Conservation (phyloP, 2,797 vertebrate genomes). For the Stomatorhinus walkeri region DNA sequence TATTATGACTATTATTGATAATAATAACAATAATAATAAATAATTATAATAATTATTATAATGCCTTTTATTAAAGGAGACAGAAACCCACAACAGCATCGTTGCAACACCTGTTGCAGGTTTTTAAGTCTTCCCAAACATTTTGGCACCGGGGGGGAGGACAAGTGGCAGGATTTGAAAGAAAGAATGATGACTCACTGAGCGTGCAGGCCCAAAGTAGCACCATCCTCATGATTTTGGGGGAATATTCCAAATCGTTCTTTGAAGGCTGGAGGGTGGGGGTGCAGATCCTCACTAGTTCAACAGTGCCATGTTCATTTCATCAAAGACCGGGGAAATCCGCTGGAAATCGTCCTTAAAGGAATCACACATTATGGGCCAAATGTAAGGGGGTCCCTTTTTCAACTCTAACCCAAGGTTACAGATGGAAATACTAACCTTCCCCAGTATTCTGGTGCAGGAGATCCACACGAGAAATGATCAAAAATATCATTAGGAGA, state of each 20-base stretch:
- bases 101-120: background rate
- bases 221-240: slow-evolving; percentile 24
- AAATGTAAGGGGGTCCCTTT: background rate
- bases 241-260: slow-evolving; percentile 1
- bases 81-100: background rate
- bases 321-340: slow-evolving; percentile 24
- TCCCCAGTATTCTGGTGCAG: background rate
- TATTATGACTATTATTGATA: background rate
- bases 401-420: slow-evolving; percentile 10
- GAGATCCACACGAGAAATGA: background rate
- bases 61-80: background rate
- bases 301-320: slow-evolving; percentile 20
- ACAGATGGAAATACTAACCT: slow-evolving; percentile 1
- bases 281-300: slow-evolving; percentile 14
- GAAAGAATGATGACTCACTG: background rate
- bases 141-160: background rate
- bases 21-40: background rate
- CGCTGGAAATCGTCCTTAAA: slow-evolving; percentile 26
- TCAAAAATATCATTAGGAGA: slow-evolving; percentile 2
- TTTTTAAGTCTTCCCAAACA: background rate
- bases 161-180: background rate
- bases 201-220: slow-evolving; percentile 8
- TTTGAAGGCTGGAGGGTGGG: slow-evolving; percentile 25
- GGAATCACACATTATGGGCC: slow-evolving; percentile 13
- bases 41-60: background rate